These are phyloP conservation scores for Tipula unca DNA, from an alignment of 2,888 invertebrate species.

Conservation along the genomic window DNA sequence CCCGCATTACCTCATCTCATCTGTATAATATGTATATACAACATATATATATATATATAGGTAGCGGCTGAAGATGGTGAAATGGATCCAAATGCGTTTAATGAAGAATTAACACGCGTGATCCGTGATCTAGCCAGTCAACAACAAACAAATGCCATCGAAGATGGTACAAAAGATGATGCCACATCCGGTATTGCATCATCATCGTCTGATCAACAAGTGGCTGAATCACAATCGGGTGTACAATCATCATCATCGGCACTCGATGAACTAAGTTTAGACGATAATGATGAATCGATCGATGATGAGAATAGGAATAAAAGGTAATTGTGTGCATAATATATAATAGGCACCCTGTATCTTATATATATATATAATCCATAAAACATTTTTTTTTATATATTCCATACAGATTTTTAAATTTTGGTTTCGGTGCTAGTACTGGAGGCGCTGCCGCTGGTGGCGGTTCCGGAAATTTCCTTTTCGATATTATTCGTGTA, in stretches of 20 bases:
- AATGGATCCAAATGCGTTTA: slow-evolving; percentile 40
- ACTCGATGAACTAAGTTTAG: slow-evolving; percentile 61
- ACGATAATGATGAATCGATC: slow-evolving; percentile 50
- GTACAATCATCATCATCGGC: slow-evolving; percentile 41
- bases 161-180: slow-evolving; percentile 21
- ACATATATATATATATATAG: too few relatives aligned
- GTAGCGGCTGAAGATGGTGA: neutral
- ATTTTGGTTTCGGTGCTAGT: slow-evolving; percentile 51
- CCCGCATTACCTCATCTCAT: neutral
- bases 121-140: slow-evolving; percentile 37
- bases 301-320: slow-evolving; percentile 76
- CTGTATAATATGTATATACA: too few relatives aligned
- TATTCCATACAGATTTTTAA: slow-evolving; percentile 48
- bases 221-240: slow-evolving; percentile 54
- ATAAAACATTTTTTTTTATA: neutral
- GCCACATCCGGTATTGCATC: neutral
- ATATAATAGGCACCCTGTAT: neutral
- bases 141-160: slow-evolving; percentile 29
- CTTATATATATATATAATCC: neutral
- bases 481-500: slow-evolving; percentile 83
- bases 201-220: slow-evolving; percentile 35
- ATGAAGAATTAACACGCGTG: slow-evolving; percentile 41
- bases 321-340: slow-evolving; percentile 49
- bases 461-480: slow-evolving; percentile 81
- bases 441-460: slow-evolving; percentile 39